Evolutionary conservation across 37 sponge, comb jelly and placozoan genomes (phyloP), one percentile per base, ranked within the genome.

Genomic region (Ephydatia muelleri): DNA sequence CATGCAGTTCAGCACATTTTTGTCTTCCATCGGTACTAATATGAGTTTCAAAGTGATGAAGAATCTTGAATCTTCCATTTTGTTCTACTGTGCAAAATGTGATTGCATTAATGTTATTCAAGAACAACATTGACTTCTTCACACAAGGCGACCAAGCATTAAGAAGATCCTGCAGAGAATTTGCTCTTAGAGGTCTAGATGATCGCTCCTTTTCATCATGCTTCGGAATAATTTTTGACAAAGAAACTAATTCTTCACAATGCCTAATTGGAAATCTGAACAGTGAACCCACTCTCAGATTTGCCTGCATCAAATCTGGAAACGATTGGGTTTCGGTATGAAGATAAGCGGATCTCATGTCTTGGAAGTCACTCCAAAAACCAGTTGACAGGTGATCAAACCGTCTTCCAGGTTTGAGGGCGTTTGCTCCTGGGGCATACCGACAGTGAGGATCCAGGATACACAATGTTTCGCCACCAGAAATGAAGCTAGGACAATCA

Each of bases 401-500:
- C 25, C 80, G 33, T 66, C 67, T 80, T 65, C 29, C 83, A 25
- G 83, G 83, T 31, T 48, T 82, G 19, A 49, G 21, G 27, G 8
- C 65, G 34, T 21, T 48, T 73, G 73, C 83, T 32, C 73, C 83
- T 29, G 83, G 74, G 14, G 73, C 36, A 31, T 82, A 82, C 14
- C 83, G 83, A 36, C 82, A 79, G 80, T 79, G 80, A 65, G 80
- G 74, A n/a, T n/a, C n/a, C n/a, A n/a, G n/a, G n/a, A 83, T 49
- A 37, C 83, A 83, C 3, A 83, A 49, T 31, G 73, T 83, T 1
- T 83, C 43, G 48, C 83, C 83, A 32, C 83, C 75, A 43, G 83
- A 74, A 21, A 91, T 22, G 36, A 91, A 91, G 38, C 73, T 80
- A 32, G 91, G 83, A n/a, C n/a, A n/a, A n/a, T n/a, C n/a, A n/a